phyloP scores from a whole-genome alignment of 2,888 invertebrate species.

The Chirona hameri region DNA sequence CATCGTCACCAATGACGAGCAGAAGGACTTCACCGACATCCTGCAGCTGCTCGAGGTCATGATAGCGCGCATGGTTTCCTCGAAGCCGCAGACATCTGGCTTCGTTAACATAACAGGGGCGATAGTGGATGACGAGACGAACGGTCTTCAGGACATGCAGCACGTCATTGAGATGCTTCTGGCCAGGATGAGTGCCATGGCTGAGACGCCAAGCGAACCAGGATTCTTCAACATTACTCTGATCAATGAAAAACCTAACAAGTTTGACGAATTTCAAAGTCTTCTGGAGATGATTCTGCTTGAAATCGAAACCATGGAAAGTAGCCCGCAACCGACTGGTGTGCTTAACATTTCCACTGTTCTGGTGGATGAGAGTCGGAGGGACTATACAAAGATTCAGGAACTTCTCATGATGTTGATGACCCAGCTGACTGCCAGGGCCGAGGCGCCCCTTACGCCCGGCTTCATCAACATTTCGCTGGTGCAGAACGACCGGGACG shows the following conservation, averaged over 20 bases:
- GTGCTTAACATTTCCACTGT: not conserved
- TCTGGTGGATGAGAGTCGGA: not conserved
- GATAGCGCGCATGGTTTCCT: not conserved
- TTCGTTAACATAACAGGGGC: not conserved
- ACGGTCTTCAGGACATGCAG: not conserved
- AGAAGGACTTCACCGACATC: not conserved
- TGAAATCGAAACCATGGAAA: not conserved
- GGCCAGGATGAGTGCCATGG: not conserved
- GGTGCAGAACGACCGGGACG: not conserved
- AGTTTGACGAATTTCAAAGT: not conserved
- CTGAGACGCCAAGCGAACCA: not conserved
- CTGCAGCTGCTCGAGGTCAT: not conserved
- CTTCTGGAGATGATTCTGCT: not conserved
- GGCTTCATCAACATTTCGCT: not conserved
- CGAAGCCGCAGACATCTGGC: not conserved
- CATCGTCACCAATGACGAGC: not conserved
- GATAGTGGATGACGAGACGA: not conserved
- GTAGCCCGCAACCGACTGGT: not conserved
- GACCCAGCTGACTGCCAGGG: not conserved
- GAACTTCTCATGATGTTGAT: not conserved
- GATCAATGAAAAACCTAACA: not conserved
- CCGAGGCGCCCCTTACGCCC: not conserved
- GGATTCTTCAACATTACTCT: not conserved
- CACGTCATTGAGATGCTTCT: not conserved
- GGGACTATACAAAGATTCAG: not conserved